These are phyloP conservation scores for Ylistrum balloti DNA, from an alignment of 1,140 invertebrate genomes.

Conservation along the genomic window DNA sequence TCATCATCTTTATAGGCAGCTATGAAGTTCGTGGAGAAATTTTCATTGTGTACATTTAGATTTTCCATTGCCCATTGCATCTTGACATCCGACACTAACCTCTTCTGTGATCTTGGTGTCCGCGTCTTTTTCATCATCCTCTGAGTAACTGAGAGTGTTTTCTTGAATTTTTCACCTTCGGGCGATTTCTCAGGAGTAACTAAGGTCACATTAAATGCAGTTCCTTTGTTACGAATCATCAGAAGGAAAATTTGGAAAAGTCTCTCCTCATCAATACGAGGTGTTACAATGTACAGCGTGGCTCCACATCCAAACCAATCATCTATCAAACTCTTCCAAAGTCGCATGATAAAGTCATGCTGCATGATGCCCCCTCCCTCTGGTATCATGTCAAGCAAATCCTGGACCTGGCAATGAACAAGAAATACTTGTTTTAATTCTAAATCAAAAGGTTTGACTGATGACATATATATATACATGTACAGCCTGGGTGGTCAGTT, in stretches of 20 bases:
- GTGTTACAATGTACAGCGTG: conserved; percentile 77
- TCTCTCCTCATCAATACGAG: conserved; percentile 78
- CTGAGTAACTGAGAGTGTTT: conserved; percentile 73
- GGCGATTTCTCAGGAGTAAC: conserved; percentile 71
- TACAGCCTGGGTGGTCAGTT: too few relatives aligned
- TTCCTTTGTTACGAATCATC: conserved; percentile 80
- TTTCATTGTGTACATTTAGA: conserved; percentile 73
- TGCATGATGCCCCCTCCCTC: conserved; percentile 80
- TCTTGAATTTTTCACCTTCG: conserved; percentile 72
- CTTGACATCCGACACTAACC: conserved; percentile 78
- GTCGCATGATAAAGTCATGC: conserved; percentile 78
- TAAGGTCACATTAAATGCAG: conserved; percentile 73
- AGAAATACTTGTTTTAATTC: background rate
- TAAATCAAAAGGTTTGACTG: too few relatives aligned
- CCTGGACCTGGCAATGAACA: conserved; percentile 74
- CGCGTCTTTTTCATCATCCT: conserved; percentile 76
- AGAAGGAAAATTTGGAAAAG: conserved; percentile 76
- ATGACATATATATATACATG: background rate
- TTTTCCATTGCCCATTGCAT: conserved; percentile 76
- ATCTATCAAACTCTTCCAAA: conserved; percentile 79
- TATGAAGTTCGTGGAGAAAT: conserved; percentile 79
- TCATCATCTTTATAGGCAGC: conserved; percentile 77
- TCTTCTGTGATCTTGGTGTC: conserved; percentile 68
- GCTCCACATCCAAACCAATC: conserved; percentile 80
- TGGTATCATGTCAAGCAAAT: conserved; percentile 78